These are phyloP conservation scores for Ecdyonurus torrentis DNA, from an alignment of 2,888 invertebrate species.

Conservation along the genomic window DNA sequence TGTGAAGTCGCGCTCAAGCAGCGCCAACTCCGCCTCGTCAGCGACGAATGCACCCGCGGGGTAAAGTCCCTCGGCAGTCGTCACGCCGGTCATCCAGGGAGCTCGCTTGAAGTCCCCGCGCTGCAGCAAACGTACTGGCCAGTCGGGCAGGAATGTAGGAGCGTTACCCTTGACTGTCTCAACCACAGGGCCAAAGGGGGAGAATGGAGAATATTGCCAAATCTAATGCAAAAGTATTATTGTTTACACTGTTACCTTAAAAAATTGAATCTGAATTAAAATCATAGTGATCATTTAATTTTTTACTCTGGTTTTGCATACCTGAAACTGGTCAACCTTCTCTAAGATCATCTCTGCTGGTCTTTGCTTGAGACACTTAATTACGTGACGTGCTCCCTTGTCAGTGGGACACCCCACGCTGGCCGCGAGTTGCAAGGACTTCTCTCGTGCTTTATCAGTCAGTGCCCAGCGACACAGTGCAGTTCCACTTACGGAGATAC, in stretches of 20 bases:
- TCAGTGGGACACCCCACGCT: constrained; percentile 42
- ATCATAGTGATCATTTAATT: too few relatives aligned
- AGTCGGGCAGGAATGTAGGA: constrained; percentile 46
- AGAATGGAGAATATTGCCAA: constrained; percentile 47
- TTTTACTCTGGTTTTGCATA: too few relatives aligned
- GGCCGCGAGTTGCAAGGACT: constrained; percentile 37
- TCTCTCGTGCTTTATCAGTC: constrained; percentile 36
- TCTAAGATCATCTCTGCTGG: constrained; percentile 42
- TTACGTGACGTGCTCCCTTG: constrained; percentile 32
- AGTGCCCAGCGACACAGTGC: constrained; percentile 44
- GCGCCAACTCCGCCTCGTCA: constrained; percentile 29
- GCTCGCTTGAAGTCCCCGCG: constrained; percentile 41
- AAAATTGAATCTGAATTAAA: too few relatives aligned
- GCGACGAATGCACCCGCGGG: constrained; percentile 43
- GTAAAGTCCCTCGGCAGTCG: constrained; percentile 55
- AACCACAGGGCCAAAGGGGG: constrained; percentile 53
- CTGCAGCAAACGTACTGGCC: constrained; percentile 43
- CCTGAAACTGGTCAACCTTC: constrained; percentile 38
- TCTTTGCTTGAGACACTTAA: constrained; percentile 44
- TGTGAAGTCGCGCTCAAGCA: constrained; percentile 39
- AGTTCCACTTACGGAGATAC: constrained; percentile 53
- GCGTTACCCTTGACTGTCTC: constrained; percentile 30
- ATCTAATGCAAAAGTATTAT: too few relatives aligned
- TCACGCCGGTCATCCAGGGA: constrained; percentile 52
- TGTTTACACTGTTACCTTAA: too few relatives aligned